phyloP scores from a whole-genome alignment of 1,140 invertebrate genomes.

The Ostrea edulis region DNA sequence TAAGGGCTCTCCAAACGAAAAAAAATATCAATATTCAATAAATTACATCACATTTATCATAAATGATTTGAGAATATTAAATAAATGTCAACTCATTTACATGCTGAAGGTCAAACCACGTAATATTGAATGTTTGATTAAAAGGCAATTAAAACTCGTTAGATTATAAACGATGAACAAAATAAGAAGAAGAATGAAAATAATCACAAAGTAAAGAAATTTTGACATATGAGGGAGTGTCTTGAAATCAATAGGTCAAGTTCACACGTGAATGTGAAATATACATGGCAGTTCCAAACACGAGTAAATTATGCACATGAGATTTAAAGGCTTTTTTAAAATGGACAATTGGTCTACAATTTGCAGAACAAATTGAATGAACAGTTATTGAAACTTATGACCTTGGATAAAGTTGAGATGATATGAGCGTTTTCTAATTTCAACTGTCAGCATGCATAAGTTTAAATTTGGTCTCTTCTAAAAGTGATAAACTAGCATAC shows the following conservation, averaged over 20 bases:
- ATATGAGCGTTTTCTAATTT: too few species aligned
- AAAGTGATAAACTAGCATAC: too few species aligned
- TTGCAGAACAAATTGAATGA: too few species aligned
- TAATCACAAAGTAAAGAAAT: background rate
- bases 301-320: too few species aligned
- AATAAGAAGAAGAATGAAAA: background rate
- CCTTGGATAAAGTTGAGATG: too few species aligned
- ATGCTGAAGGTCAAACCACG: background rate
- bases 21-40: background rate
- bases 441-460: too few species aligned
- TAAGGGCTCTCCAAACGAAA: background rate
- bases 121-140: background rate
- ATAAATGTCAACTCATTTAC: constrained; percentile 2
- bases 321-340: too few species aligned
- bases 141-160: background rate
- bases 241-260: background rate
- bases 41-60: background rate
- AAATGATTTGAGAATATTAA: background rate
- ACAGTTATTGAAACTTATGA: too few species aligned
- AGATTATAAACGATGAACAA: background rate
- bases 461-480: too few species aligned
- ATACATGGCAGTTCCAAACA: too few species aligned
- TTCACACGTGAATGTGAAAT: background rate
- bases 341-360: too few species aligned
- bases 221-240: background rate